Base-by-base conservation (phyloP, 2,797 vertebrate species). In the Oreortyx pictus region DNA sequence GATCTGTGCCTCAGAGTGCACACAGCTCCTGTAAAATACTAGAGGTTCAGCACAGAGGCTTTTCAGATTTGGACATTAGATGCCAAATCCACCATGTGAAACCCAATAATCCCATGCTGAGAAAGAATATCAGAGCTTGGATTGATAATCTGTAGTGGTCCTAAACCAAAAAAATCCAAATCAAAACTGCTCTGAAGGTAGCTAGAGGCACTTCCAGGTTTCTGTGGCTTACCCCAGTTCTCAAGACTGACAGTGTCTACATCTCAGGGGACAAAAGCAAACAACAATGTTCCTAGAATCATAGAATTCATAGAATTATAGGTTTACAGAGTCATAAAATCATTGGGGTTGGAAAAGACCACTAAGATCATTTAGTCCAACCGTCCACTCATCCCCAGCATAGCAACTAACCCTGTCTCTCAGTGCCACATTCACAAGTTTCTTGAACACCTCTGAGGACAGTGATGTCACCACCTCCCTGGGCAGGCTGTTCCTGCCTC, bases 81-180 rank as follows among this genome's bases (percentile, higher is more conserved):
- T 73, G 89, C 71, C 74, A 93, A 92, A 92, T 86, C 49, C 60
- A 81, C 72, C 82, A 65, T 73, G 82, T 76, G 75, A 70, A 93
- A 86, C 52, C 88, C 52, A 50, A 93, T 92, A 96, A 79, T 88
- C 87, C 57, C 76, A 86, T 2, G 6, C 72, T 82, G 83, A 72
- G 76, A 88, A 89, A 89, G 79, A 80, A 83, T 92, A 92, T 78
- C 62, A 82, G 56, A 80, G 56, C 61, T 73, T 65, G 59, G 80
- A 88, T 73, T 64, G 87, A 67, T 88, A 80, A 95, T 83, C 79
- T 13, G 7, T 82, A 89, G 87, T 49, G 65, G 88, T 47, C 54
- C 71, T 76, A 88, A 87, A 88, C 73, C 82, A 87, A 92, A 87
- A 41, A 90, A 93, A 94, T 91, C 86, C 59, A 37, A 79, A 78